Conservation (phyloP, 2,888 invertebrate genomes). For the Melipona bicolor region DNA sequence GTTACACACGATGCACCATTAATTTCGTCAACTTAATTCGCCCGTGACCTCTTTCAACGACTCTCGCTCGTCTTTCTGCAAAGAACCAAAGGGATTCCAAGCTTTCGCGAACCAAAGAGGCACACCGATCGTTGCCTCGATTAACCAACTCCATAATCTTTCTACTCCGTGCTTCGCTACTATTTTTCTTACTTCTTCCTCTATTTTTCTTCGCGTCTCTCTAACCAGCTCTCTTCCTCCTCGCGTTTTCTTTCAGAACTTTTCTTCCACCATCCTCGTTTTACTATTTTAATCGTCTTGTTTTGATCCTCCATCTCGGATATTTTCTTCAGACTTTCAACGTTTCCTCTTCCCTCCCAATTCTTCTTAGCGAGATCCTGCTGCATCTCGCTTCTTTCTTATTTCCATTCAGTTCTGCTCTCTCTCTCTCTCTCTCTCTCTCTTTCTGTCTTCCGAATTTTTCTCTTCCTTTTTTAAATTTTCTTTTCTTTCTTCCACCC, state of each 20-base stretch:
- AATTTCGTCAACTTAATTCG: constrained; percentile 70
- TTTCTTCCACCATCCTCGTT: neutral
- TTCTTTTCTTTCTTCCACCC: neutral
- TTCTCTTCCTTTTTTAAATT: neutral
- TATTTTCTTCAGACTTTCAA: neutral
- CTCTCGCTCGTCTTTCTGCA: neutral
- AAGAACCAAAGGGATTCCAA: constrained; percentile 18
- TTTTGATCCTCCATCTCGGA: neutral
- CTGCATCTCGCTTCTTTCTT: neutral
- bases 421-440: neutral
- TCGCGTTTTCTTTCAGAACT: neutral
- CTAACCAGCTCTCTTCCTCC: neutral
- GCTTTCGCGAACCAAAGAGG: constrained; percentile 32
- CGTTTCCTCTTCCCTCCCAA: no score
- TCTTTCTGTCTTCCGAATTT: neutral
- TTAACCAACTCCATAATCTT: constrained; percentile 24
- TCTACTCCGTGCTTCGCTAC: neutral
- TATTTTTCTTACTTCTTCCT: no score
- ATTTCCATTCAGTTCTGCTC: neutral
- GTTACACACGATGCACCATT: constrained; percentile 61
- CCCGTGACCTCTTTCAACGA: constrained; percentile 13
- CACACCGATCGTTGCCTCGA: constrained; percentile 18
- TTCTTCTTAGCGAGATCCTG: neutral
- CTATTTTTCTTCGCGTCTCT: neutral
- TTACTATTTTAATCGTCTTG: neutral